These are phyloP conservation scores for Emydocephalus ijimae DNA, from an alignment of 2,113 vertebrate species.

Conservation along the genomic window DNA sequence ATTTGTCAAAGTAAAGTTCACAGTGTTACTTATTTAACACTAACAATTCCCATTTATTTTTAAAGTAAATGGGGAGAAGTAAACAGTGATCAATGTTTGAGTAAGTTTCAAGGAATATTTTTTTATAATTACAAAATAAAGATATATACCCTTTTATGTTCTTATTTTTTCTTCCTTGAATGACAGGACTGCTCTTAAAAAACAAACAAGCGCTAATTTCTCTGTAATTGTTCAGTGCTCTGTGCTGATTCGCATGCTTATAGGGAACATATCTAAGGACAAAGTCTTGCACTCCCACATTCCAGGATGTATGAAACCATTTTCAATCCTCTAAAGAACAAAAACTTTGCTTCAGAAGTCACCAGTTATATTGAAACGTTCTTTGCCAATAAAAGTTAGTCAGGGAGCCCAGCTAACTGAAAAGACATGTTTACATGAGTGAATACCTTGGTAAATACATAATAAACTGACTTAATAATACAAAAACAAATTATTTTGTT, in stretches of 20 bases:
- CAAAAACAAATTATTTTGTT: neutral
- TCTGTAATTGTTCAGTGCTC: neutral
- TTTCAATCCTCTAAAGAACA: neutral
- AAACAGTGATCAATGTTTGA: neutral
- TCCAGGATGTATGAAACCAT: constrained; percentile 21
- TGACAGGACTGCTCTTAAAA: constrained; percentile 32
- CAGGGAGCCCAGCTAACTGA: neutral
- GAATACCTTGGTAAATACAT: neutral
- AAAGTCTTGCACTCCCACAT: constrained; percentile 28
- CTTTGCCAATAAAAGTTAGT: constrained; percentile 12
- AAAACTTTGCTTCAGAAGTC: constrained; percentile 10
- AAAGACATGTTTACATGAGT: neutral
- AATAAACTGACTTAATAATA: neutral
- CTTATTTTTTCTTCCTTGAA: constrained; percentile 9
- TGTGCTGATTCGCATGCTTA: constrained; percentile 14
- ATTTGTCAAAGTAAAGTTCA: too few relatives aligned
- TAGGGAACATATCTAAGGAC: constrained; percentile 11
- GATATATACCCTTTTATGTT: constrained; percentile 18
- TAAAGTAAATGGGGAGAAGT: neutral
- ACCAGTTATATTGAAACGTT: neutral
- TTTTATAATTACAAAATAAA: neutral
- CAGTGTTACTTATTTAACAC: too few relatives aligned
- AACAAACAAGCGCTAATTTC: constrained; percentile 6
- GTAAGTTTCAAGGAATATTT: neutral
- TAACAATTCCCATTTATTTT: too few relatives aligned